A percentile compares a stretch with the other conserved stretches of the same genome.
phyloP scores from a whole-genome alignment of 2,113 vertebrate genomes.

The Oncorhynchus clarkii region DNA sequence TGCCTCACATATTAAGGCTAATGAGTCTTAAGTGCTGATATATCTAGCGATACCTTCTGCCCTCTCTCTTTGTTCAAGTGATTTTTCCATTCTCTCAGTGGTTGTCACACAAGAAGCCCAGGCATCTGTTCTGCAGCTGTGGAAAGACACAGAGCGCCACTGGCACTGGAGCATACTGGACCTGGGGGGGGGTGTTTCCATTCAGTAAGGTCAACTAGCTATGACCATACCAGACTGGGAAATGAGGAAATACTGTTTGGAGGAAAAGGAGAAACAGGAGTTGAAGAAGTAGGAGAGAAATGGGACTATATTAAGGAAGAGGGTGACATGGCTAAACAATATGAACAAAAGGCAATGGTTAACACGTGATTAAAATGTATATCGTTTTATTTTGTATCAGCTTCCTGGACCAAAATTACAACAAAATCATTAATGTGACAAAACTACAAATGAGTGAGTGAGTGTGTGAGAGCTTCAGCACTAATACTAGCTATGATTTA shows the following conservation, averaged over 20 bases:
- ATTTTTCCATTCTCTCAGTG: not conserved
- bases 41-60: not conserved
- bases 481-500: slow-evolving; percentile 37
- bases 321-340: no score
- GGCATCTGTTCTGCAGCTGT: not conserved
- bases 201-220: not conserved
- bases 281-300: no score
- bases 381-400: slow-evolving; percentile 67
- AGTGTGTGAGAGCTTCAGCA: slow-evolving; percentile 38
- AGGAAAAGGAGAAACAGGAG: slow-evolving; percentile 44
- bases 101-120: no score
- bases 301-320: no score
- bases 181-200: not conserved
- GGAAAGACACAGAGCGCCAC: not conserved
- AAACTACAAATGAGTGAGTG: slow-evolving; percentile 26
- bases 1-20: not conserved
- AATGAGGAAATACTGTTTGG: no score
- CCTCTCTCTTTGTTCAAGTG: not conserved
- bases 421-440: slow-evolving; percentile 54
- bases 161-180: not conserved
- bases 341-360: no score
- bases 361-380: slow-evolving; percentile 13
- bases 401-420: slow-evolving; percentile 47
- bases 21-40: not conserved
- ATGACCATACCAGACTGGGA: no score